Percentiles rank a stretch among this genome's conserved stretches.
Conservation (phyloP, 2,113 vertebrate species). For the Anseranas semipalmata region DNA sequence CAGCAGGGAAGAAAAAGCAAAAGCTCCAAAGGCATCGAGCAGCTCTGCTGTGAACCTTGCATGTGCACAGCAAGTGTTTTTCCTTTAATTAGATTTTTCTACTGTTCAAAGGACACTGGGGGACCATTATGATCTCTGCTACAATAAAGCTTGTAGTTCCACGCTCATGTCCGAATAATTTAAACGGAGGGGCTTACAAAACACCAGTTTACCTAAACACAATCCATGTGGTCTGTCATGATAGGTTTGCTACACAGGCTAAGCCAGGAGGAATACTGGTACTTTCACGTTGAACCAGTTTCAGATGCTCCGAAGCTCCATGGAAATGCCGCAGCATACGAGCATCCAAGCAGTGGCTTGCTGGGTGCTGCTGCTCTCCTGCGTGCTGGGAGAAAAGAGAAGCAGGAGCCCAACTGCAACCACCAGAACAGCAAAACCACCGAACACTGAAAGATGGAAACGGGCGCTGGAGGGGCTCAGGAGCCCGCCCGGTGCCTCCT, state of each 20-base stretch:
- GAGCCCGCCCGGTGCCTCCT: background rate
- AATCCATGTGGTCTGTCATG: background rate
- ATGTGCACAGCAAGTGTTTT: background rate
- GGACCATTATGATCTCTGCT: constrained; percentile 17
- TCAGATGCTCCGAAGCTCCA: background rate
- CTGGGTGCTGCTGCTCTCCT: background rate
- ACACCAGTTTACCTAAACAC: constrained; percentile 4
- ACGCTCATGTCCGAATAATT: constrained; percentile 29
- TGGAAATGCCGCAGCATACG: rapidly evolving
- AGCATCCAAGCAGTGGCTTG: background rate
- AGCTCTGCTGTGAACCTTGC: background rate
- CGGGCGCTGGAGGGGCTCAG: background rate
- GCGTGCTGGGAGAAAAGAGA: background rate
- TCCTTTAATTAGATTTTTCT: constrained; percentile 65
- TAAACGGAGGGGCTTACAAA: constrained; percentile 28
- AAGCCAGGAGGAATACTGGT: background rate
- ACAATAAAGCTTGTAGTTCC: constrained; percentile 21
- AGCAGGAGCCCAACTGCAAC: background rate
- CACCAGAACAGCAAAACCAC: background rate
- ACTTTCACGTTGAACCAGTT: background rate
- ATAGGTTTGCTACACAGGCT: background rate
- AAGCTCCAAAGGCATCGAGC: background rate
- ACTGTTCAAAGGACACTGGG: constrained; percentile 1
- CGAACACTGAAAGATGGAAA: background rate
- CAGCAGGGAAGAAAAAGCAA: background rate